Evolutionary conservation across 2,113 vertebrate genomes (phyloP), one percentile per base, ranked within the genome.

Genomic region (Xerus inauris): DNA sequence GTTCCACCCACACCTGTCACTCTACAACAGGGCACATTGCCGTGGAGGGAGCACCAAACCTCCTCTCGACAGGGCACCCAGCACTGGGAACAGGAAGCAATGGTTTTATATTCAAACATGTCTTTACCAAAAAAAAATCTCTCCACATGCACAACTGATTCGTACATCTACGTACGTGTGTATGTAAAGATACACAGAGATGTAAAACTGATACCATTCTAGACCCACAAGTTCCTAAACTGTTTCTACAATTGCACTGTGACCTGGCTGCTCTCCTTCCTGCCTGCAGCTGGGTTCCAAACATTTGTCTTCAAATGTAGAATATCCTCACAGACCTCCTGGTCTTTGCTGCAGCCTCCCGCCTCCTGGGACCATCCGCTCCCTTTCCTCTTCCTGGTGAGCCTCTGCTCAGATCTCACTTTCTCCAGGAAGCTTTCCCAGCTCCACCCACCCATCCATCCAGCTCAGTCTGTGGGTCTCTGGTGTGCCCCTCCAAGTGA

Each of bases 161-260:
- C 42, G 19, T 32, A 20, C 3, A 7, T 10, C 26, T 30, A 7
- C 26, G 1, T 28, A 22, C 13, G 4, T 73, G 42, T 22, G 6
- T 8, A 14, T 42, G 24, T 47, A 12, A 8, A 42, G 7, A n/a
- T 0, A n/a, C 10, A 7, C 3, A n/a, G 1, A 76, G 6, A 38
- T 6, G 20, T 28, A 71, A 69, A 35, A 86, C 0, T 75, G 51
- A 80, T 65, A 77, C 19, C 28, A 19, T 6, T 49, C 45, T 42
- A 35, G 45, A 92, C 30, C 84, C 45, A 45, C 22, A 57, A 20
- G 42, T 54, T 91, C 72, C 51, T 32, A 28, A 40, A 28, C 12
- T 51, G 8, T 71, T 79, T 64, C 64, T 82, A 35, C 13, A 14
- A n/a, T 38, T 64, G 47, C 57, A 51, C n/a, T 11, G 51, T n/a